Evolutionary conservation across 2,113 vertebrate genomes (phyloP).

Genomic region (Centrocercus urophasianus): DNA sequence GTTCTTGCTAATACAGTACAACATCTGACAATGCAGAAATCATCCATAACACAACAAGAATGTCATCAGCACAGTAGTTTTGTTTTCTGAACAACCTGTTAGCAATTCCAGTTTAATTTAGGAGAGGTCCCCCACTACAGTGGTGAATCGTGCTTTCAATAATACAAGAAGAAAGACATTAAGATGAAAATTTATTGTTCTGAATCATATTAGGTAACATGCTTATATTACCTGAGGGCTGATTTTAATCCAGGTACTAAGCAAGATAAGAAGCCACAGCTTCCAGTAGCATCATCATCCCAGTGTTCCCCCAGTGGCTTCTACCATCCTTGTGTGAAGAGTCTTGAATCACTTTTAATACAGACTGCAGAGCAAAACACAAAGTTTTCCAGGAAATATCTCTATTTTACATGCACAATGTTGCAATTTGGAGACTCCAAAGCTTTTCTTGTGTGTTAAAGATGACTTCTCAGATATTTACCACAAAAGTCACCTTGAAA

Average conservation of each 20-base stretch:
- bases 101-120: conserved; percentile 65
- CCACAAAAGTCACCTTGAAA: not conserved
- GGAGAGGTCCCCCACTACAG: conserved; percentile 34
- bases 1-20: conserved; percentile 6
- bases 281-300: not conserved
- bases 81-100: conserved; percentile 53
- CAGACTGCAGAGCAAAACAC: not conserved
- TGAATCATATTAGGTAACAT: conserved; percentile 50
- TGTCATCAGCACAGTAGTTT: not conserved
- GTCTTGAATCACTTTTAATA: not conserved
- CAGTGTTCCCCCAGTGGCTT: not conserved
- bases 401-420: not conserved
- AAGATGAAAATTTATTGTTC: conserved; percentile 67
- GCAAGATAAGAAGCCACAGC: not conserved
- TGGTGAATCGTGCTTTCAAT: conserved; percentile 60
- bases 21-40: conserved; percentile 21
- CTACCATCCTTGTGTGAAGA: not conserved
- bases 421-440: not conserved
- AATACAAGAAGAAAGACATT: conserved; percentile 62
- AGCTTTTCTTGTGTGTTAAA: not conserved
- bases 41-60: conserved; percentile 25
- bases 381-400: not conserved
- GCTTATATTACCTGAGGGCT: conserved; percentile 28
- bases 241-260: conserved; percentile 42
- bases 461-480: not conserved